Conservation (phyloP, 2,797 vertebrate species). For the Cynodonichthys magdalenae region DNA sequence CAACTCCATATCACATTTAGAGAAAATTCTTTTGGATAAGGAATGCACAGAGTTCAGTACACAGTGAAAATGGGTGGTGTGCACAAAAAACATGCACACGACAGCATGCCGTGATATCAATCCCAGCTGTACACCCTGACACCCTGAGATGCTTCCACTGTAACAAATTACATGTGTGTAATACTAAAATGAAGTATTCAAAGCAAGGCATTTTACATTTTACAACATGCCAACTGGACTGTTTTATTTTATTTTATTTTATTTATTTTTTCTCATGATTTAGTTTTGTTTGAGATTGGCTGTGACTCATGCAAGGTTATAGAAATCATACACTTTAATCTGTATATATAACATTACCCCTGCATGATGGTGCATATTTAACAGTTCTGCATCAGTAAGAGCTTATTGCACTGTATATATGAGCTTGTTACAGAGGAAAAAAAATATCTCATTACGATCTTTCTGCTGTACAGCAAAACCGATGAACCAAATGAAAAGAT, state of each 20-base stretch:
- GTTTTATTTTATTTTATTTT: neutral
- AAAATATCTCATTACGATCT: conserved; percentile 38
- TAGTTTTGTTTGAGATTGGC: conserved; percentile 6
- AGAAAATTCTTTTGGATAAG: conserved; percentile 80
- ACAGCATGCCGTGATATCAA: conserved; percentile 70
- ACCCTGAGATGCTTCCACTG: conserved; percentile 51
- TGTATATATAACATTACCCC: neutral
- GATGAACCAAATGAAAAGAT: conserved; percentile 44
- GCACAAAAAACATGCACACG: conserved; percentile 64
- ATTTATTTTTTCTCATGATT: neutral
- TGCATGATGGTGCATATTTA: neutral
- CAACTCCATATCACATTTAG: conserved; percentile 76
- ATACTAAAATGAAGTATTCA: conserved; percentile 24
- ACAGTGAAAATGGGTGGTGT: conserved; percentile 63
- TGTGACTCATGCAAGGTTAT: neutral
- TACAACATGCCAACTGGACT: conserved; percentile 3
- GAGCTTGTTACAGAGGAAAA: conserved; percentile 6
- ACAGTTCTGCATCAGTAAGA: conserved; percentile 6
- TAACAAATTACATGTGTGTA: conserved; percentile 21
- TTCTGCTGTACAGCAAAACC: conserved; percentile 28
- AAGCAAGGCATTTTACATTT: conserved; percentile 23
- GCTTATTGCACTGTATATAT: neutral
- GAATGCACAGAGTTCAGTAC: conserved; percentile 37
- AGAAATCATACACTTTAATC: conserved; percentile 9
- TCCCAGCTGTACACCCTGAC: conserved; percentile 76